phyloP scores from a whole-genome alignment of 2,113 vertebrate species.

The Phrynocephalus versicolor region DNA sequence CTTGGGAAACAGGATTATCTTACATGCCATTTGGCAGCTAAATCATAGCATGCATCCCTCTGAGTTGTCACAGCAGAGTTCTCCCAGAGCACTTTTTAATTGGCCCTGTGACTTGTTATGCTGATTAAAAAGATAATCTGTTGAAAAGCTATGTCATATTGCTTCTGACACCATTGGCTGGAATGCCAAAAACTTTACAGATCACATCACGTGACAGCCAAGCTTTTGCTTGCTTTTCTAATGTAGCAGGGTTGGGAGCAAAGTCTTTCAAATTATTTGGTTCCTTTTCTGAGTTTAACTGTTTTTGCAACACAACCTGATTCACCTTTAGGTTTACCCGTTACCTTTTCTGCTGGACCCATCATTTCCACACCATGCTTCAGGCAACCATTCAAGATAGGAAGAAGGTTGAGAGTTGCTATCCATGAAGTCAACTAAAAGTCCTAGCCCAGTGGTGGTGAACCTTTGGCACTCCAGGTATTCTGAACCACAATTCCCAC shows the following conservation, averaged over 20 bases:
- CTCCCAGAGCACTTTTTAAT: constrained; percentile 46
- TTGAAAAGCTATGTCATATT: constrained; percentile 36
- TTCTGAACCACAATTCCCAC: no score
- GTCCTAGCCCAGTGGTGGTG: no score
- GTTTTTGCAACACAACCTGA: not conserved
- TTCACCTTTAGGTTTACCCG: not conserved
- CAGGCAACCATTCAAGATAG: no score
- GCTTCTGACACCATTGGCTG: constrained; percentile 43
- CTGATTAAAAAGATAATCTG: constrained; percentile 45
- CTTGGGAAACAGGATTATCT: constrained; percentile 61
- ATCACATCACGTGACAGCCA: constrained; percentile 8
- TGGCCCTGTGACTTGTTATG: constrained; percentile 50
- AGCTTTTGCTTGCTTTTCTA: not conserved
- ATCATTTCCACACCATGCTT: no score
- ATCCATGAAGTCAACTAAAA: no score
- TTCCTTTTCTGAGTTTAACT: not conserved
- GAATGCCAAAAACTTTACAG: constrained; percentile 22
- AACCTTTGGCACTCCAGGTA: no score
- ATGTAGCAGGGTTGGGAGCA: no score
- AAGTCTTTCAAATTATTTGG: constrained; percentile 25
- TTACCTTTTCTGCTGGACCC: not conserved
- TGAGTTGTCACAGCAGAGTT: constrained; percentile 12
- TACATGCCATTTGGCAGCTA: constrained; percentile 52
- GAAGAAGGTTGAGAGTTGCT: no score
- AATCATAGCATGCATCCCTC: constrained; percentile 54